Base-by-base conservation (phyloP, 1,140 invertebrate species). In the Sminthurides bifidus region DNA sequence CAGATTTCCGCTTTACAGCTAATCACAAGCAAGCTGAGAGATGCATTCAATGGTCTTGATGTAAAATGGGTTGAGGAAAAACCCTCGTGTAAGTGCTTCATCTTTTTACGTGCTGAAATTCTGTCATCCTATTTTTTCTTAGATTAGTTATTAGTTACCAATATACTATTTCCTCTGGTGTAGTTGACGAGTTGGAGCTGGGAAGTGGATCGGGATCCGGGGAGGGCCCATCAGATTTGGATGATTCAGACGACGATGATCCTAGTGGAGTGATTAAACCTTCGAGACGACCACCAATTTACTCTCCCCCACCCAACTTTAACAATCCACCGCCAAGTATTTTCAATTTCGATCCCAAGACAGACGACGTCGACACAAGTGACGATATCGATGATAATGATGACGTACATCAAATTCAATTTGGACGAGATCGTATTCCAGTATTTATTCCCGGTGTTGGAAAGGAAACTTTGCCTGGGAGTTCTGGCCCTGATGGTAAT, bases 1-100 rank as follows among this genome's bases (percentile, higher is more conserved):
- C 87, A 92, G 73, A 75, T 85, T 23, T 81, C 83, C 63, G 76
- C 81, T 26, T 72, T 96, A 19, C 81, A 81, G 63, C 79, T 81
- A 3, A 83, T 92, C 52, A 88, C 83, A 8, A 83, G 78, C 56
- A 82, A 87, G 67, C 73, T 96, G 23, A 80, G 84, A 64, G 84
- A 82, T 66, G 90, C 91, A 1, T 90, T 84, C 71, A 90, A 90
- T 67, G 91, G 90, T 0, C 76, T 83, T 56, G 88, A 94, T 69
- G 88, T 95, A 21, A 84, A 91, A 66, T 91, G 89, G 85, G 77
- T 79, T 53, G 82, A 85, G 64, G 75, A 78, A 57, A 78, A 51
- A 45, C 46, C 48, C 57, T 55, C 53, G 29, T 43, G n/a, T 5
- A 41, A 41, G 4, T 17, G 6, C 8, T 10, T 35, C 8, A 35